phyloP scores from a whole-genome alignment of 1,140 invertebrate species.

The Cydia amplana region DNA sequence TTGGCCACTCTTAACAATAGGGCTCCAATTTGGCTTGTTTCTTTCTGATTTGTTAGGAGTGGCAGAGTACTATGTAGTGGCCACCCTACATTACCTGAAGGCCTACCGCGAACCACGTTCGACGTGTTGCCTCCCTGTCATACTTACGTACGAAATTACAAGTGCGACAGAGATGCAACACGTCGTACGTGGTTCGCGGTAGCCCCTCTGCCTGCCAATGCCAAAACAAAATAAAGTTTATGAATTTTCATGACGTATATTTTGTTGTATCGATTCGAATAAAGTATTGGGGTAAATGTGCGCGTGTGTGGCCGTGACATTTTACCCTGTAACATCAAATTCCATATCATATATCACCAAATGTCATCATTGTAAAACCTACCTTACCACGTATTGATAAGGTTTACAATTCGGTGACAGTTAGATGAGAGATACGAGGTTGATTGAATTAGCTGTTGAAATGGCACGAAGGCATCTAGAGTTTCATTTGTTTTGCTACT shows the following conservation, averaged over 20 bases:
- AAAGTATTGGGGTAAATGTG: constrained; percentile 22
- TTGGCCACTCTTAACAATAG: too few relatives aligned
- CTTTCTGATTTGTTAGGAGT: too few relatives aligned
- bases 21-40: too few relatives aligned
- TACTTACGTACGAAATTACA: too few relatives aligned
- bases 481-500: constrained; percentile 11
- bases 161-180: too few relatives aligned
- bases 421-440: neutral
- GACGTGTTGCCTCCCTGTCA: too few relatives aligned
- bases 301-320: constrained; percentile 26
- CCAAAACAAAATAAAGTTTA: neutral
- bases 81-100: too few relatives aligned
- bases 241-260: neutral
- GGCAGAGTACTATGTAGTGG: too few relatives aligned
- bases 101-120: too few relatives aligned
- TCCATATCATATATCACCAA: neutral
- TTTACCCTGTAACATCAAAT: neutral
- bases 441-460: neutral
- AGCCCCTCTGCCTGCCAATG: too few relatives aligned
- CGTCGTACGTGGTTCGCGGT: too few relatives aligned
- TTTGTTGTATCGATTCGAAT: constrained; percentile 20
- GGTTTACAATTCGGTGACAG: neutral
- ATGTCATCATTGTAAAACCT: neutral
- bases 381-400: neutral
- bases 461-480: constrained; percentile 6